Evolutionary conservation across 2,113 vertebrate genomes (phyloP), one percentile per base, ranked within the genome.

Genomic region (Alexandromys fortis): DNA sequence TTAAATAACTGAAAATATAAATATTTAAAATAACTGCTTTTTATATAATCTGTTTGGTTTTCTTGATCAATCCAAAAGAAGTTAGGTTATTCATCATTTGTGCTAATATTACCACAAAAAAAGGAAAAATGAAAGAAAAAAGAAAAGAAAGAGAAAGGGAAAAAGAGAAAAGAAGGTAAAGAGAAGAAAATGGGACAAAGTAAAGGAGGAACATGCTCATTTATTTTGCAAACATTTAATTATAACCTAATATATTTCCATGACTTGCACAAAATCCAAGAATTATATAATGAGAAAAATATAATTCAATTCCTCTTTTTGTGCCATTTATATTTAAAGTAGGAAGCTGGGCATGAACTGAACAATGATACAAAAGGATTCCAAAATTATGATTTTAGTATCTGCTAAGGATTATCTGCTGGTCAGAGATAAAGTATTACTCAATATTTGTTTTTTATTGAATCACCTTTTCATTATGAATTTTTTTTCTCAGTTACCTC

Each of bases 21-120:
- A 85, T 5, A 38, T 14, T 87, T 68, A 55, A 89, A 96, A 91
- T 89, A 91, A 91, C 75, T 81, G 73, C 9, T 95, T 49, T 79
- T 93, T 89, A 72, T 42, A 6, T 77, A 94, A 11, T 83, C 42
- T 90, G 81, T 0, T 1, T 89, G 78, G 14, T 81, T 89, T 78
- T 87, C 42, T 91, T 95, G n/a, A 85, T 83, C 86, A 87, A 96
- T 22, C 16, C 8, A 87, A 91, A 94, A 58, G 72, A 86, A 90
- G 85, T 33, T 26, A 77, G 38, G 22, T 30, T 76, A 77, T 81
- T 94, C 67, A 52, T 97, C 38, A 75, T 38, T 95, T 52, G 72
- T 78, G 30, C 12, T 0, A 13, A 78, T 42, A 3, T 28, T 28
- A 6, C 14, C 9, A 0, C 1, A 82, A 76, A 82, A 94, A 67